A percentile compares a stretch with the other conserved stretches of the same genome.
Conservation (phyloP, 2,113 vertebrate genomes). For the Scomber scombrus region DNA sequence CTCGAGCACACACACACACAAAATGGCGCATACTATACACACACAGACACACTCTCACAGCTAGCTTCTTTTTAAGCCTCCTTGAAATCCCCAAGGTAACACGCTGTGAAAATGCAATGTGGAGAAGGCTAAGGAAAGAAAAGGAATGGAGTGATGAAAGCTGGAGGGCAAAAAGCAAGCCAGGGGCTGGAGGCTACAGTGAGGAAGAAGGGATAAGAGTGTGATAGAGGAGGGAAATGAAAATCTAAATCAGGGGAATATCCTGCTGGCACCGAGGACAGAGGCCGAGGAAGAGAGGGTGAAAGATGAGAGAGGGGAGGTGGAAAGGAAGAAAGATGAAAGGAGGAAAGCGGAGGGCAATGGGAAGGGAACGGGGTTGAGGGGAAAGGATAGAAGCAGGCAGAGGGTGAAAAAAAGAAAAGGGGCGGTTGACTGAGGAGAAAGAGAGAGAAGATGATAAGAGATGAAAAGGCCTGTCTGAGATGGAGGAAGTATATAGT, state of each 20-base stretch:
- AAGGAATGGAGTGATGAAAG: slow-evolving; percentile 80
- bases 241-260: slow-evolving; percentile 84
- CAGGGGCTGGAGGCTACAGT: slow-evolving; percentile 69
- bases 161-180: slow-evolving; percentile 77
- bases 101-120: slow-evolving; percentile 81
- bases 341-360: slow-evolving; percentile 67
- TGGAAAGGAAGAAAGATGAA: slow-evolving; percentile 72
- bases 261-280: slow-evolving; percentile 81
- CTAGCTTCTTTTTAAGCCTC: slow-evolving; percentile 80
- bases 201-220: slow-evolving; percentile 80
- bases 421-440: slow-evolving; percentile 67
- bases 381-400: slow-evolving; percentile 61
- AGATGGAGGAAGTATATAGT: slow-evolving; percentile 80
- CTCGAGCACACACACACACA: slow-evolving; percentile 61
- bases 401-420: slow-evolving; percentile 57
- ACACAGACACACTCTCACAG: slow-evolving; percentile 57
- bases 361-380: slow-evolving; percentile 63
- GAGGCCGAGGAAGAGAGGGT: slow-evolving; percentile 70
- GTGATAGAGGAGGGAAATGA: slow-evolving; percentile 82
- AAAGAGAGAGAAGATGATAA: slow-evolving; percentile 72
- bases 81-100: slow-evolving; percentile 82
- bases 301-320: slow-evolving; percentile 70
- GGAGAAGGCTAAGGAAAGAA: slow-evolving; percentile 79
- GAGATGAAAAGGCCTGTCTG: slow-evolving; percentile 79
- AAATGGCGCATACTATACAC: slow-evolving; percentile 60